These are phyloP conservation scores for Rostratula benghalensis DNA, from an alignment of 2,113 vertebrate species.

Conservation along the genomic window DNA sequence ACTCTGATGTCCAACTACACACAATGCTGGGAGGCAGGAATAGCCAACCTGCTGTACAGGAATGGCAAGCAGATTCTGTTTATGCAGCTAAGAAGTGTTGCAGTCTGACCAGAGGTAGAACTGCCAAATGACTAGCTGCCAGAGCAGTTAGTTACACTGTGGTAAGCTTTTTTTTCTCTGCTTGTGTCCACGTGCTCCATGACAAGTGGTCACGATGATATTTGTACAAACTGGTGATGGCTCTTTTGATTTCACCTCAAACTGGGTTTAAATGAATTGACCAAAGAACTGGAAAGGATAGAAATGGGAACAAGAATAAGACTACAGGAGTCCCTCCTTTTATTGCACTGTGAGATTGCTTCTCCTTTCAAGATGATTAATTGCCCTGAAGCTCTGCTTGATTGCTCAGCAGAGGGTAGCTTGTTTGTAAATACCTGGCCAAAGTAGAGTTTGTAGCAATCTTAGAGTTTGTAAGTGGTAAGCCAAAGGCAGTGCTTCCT, in stretches of 20 bases:
- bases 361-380: neutral
- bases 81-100: neutral
- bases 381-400: neutral
- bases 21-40: slow-evolving; percentile 17
- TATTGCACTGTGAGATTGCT: neutral
- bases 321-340: neutral
- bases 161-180: neutral
- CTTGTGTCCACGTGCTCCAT: neutral
- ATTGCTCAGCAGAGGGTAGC: neutral
- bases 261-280: neutral
- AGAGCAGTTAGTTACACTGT: neutral
- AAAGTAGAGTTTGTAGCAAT: neutral
- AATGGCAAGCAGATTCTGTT: slow-evolving; percentile 39
- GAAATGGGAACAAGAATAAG: neutral
- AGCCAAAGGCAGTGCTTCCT: neutral
- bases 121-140: neutral
- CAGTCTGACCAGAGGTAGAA: neutral
- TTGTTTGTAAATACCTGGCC: neutral
- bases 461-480: neutral
- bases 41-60: slow-evolving; percentile 50
- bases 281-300: neutral
- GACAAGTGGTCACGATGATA: neutral
- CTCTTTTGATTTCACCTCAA: neutral
- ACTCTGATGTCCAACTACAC: neutral
- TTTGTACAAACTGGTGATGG: neutral